Evolutionary conservation across 1,140 invertebrate genomes (phyloP).

Genomic region (Aradophagus sp.): DNA sequence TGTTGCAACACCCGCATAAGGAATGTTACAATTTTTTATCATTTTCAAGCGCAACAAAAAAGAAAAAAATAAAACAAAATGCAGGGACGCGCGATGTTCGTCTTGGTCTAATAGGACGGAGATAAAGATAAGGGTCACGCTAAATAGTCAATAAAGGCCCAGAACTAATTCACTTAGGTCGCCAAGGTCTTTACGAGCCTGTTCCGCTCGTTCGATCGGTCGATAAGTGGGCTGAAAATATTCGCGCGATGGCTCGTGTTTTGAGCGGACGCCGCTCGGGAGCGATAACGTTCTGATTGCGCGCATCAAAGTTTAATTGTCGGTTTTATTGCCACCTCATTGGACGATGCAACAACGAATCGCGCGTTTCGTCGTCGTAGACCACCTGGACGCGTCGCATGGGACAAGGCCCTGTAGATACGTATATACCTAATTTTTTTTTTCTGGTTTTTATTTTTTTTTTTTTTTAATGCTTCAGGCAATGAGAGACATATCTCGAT

Average conservation of each 20-base stretch:
- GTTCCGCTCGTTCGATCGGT: slow-evolving; percentile 10
- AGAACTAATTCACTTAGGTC: slow-evolving; percentile 21
- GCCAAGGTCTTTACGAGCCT: slow-evolving; percentile 9
- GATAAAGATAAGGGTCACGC: slow-evolving; percentile 5
- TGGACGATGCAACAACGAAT: slow-evolving; percentile 34
- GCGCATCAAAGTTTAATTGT: slow-evolving; percentile 50
- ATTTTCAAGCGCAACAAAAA: too few species aligned
- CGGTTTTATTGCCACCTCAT: slow-evolving; percentile 40
- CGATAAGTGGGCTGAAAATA: slow-evolving; percentile 28
- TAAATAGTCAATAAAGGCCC: slow-evolving; percentile 18
- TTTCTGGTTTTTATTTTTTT: too few species aligned
- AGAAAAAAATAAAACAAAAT: too few species aligned
- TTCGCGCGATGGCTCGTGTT: slow-evolving; percentile 20
- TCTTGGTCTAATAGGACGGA: slow-evolving; percentile 4
- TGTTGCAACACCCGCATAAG: too few species aligned
- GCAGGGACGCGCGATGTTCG: too few species aligned
- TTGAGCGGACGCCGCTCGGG: slow-evolving; percentile 12
- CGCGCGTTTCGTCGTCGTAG: slow-evolving; percentile 41
- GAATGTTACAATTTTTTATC: too few species aligned
- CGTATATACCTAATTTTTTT: too few species aligned
- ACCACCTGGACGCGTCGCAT: slow-evolving; percentile 56
- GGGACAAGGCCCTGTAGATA: too few species aligned
- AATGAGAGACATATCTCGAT: slow-evolving; percentile 31
- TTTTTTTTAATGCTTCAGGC: slow-evolving; percentile 57
- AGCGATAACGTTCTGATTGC: slow-evolving; percentile 14